A percentile compares a stretch with the other conserved stretches of the same genome.
Evolutionary conservation across 2,888 invertebrate species (phyloP).

Genomic region (Fragum fragum): DNA sequence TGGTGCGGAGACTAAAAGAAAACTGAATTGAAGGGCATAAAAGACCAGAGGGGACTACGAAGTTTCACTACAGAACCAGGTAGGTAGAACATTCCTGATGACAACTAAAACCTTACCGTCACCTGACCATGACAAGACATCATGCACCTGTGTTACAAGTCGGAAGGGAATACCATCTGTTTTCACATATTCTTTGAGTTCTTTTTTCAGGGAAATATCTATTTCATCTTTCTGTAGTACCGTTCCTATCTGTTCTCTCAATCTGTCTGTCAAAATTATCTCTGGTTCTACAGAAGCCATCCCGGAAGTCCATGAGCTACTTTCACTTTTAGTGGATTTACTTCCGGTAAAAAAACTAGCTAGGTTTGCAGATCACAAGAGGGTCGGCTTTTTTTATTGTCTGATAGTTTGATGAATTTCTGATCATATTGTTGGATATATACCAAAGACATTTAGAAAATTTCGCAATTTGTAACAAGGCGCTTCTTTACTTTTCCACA

Average conservation of each 20-base stretch:
- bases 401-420: no score
- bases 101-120: conserved; percentile 29
- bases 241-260: conserved; percentile 37
- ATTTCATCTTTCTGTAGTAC: conserved; percentile 27
- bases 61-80: no score
- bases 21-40: no score
- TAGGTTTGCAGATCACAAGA: no score
- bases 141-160: conserved; percentile 48
- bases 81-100: not conserved
- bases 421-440: no score
- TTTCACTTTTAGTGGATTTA: conserved; percentile 4
- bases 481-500: no score
- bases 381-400: no score
- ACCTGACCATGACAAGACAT: conserved; percentile 60
- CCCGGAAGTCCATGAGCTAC: conserved; percentile 32
- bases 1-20: no score
- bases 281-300: conserved; percentile 45
- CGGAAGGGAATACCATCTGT: conserved; percentile 55
- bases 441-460: no score
- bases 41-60: no score
- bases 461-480: no score
- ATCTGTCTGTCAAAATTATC: conserved; percentile 46
- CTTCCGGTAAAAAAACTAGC: no score
- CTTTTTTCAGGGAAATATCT: conserved; percentile 37
- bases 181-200: conserved; percentile 35